These are phyloP conservation scores for Tolypeutes matacus DNA, from an alignment of 2,797 vertebrate genomes.

Conservation along the genomic window DNA sequence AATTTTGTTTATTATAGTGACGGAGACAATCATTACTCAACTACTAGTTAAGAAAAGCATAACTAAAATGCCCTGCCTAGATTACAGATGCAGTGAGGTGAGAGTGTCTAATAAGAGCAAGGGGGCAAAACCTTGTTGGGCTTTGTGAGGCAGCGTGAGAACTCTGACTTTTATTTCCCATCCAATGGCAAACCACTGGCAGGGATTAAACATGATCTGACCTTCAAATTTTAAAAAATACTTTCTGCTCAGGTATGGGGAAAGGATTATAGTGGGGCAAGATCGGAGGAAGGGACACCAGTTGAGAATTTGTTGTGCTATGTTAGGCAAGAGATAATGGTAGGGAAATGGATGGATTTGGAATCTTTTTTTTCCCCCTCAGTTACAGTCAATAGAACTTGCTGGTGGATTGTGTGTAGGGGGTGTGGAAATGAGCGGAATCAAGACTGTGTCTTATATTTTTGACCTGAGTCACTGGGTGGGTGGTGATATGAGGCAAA, in stretches of 20 bases:
- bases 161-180: background rate
- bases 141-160: background rate
- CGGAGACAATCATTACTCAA: background rate
- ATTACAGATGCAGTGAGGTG: background rate
- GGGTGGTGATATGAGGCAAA: no score
- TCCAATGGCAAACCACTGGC: background rate
- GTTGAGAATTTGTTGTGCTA: background rate
- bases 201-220: background rate
- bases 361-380: background rate
- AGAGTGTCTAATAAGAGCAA: background rate
- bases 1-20: background rate
- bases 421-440: background rate
- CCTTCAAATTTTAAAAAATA: background rate
- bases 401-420: background rate
- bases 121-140: background rate
- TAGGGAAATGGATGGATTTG: background rate
- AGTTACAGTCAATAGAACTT: background rate
- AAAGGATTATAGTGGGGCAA: background rate
- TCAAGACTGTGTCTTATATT: background rate
- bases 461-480: background rate
- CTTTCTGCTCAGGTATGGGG: background rate
- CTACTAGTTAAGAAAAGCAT: background rate
- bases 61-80: background rate
- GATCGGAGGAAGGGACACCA: background rate
- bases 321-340: background rate